phyloP scores from a whole-genome alignment of 2,797 vertebrate genomes.

The Clarias fuscus region DNA sequence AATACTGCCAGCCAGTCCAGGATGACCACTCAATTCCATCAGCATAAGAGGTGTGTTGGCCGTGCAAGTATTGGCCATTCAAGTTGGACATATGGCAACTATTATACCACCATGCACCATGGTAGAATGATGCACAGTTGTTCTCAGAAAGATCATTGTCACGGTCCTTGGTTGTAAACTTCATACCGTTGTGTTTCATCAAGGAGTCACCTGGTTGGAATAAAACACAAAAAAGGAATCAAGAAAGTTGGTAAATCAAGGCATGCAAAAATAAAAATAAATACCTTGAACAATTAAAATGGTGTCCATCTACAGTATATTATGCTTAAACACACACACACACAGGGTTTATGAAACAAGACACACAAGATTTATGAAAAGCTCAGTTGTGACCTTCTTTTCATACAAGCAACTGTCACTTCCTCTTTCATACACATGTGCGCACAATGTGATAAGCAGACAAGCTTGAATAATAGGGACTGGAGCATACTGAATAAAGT shows the following conservation, averaged over 20 bases:
- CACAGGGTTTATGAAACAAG: neutral
- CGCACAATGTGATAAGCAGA: neutral
- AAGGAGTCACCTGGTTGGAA: slow-evolving; percentile 82
- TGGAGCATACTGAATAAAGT: neutral
- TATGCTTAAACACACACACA: neutral
- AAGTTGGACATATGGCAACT: slow-evolving; percentile 99
- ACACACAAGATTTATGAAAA: slow-evolving; percentile 7
- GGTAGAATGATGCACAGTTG: slow-evolving; percentile 97
- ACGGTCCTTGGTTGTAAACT: slow-evolving; percentile 95
- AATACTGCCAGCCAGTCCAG: slow-evolving; percentile 99
- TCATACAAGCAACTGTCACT: neutral
- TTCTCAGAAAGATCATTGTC: slow-evolving; percentile 97
- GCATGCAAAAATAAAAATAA: neutral
- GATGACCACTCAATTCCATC: slow-evolving; percentile 98
- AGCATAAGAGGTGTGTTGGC: slow-evolving; percentile 93
- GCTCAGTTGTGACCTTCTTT: neutral
- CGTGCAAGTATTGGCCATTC: slow-evolving; percentile 93
- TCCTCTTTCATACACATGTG: neutral
- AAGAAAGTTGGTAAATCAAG: neutral
- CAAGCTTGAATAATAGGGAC: neutral
- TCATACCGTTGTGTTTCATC: slow-evolving; percentile 95
- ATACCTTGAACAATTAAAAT: neutral
- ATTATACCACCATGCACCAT: slow-evolving; percentile 98
- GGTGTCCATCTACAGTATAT: neutral
- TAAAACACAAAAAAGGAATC: neutral